These are phyloP conservation scores for Leucoraja ocellata DNA, from an alignment of 2,797 vertebrate genomes.

Conservation along the genomic window DNA sequence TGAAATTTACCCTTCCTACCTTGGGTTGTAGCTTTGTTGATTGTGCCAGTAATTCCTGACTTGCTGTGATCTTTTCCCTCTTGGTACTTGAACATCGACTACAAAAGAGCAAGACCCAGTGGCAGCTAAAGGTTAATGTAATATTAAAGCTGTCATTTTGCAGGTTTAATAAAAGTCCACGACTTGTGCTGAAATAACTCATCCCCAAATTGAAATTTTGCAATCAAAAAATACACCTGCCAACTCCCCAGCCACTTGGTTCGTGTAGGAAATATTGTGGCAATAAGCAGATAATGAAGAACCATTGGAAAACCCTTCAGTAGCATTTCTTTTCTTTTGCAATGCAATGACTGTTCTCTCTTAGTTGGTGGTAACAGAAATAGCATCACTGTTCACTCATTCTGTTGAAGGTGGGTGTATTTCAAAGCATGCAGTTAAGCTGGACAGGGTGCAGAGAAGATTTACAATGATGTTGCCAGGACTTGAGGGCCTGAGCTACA, in stretches of 20 bases:
- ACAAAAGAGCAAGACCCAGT: neutral
- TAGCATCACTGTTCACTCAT: neutral
- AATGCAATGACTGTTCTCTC: neutral
- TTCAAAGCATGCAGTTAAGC: neutral
- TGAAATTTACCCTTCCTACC: neutral
- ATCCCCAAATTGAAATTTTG: neutral
- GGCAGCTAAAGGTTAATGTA: neutral
- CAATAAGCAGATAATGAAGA: neutral
- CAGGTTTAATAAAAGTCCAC: neutral
- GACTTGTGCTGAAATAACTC: neutral
- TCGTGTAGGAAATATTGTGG: neutral
- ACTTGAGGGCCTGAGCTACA: too few relatives aligned
- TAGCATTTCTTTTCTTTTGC: neutral
- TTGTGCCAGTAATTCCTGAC: neutral
- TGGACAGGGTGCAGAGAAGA: too few relatives aligned
- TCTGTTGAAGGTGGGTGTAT: neutral
- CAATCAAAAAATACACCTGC: neutral
- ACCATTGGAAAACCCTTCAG: neutral
- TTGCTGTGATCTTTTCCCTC: neutral
- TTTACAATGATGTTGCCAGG: too few relatives aligned
- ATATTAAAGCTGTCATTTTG: neutral
- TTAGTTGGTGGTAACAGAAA: neutral
- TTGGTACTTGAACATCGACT: neutral
- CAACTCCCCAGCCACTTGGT: neutral
- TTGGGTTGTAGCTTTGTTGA: neutral